Conservation (phyloP, 2,113 vertebrate species). For the Cyphomyrus plagiostoma region DNA sequence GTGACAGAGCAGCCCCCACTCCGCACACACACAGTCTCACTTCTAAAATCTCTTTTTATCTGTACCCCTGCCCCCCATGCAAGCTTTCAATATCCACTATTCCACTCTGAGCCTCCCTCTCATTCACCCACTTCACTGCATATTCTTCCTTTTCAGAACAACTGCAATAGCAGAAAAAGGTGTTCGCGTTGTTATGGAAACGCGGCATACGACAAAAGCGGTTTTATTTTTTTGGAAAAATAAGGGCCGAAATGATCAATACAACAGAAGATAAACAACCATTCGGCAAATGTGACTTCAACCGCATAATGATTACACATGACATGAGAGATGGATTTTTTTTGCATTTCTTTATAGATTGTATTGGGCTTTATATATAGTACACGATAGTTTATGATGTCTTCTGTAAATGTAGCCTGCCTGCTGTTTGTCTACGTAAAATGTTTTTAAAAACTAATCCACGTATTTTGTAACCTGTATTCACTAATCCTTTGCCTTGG, state of each 20-base stretch:
- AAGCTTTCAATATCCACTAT: slow-evolving; percentile 28
- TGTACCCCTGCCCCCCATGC: slow-evolving; percentile 15
- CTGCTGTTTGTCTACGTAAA: neutral
- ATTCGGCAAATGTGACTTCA: neutral
- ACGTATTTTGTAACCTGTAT: neutral
- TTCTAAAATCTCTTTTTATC: slow-evolving; percentile 27
- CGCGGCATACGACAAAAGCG: slow-evolving; percentile 62
- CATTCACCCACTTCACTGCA: slow-evolving; percentile 50
- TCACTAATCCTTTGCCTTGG: neutral
- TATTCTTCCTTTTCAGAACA: slow-evolving; percentile 47
- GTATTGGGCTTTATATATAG: neutral
- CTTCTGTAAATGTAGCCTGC: neutral
- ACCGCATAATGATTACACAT: neutral
- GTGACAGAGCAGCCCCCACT: neutral
- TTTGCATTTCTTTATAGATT: neutral
- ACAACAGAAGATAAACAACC: slow-evolving; percentile 1
- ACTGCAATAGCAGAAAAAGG: slow-evolving; percentile 52
- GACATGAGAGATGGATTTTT: neutral
- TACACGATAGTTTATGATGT: neutral
- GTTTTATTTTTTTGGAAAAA: neutral
- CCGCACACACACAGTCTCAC: neutral
- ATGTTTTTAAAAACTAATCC: neutral
- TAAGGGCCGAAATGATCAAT: slow-evolving; percentile 5
- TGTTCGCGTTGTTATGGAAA: slow-evolving; percentile 69
- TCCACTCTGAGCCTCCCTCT: slow-evolving; percentile 32